phyloP scores from a whole-genome alignment of 1,140 invertebrate genomes.

The Catajapyx aquilonaris region DNA sequence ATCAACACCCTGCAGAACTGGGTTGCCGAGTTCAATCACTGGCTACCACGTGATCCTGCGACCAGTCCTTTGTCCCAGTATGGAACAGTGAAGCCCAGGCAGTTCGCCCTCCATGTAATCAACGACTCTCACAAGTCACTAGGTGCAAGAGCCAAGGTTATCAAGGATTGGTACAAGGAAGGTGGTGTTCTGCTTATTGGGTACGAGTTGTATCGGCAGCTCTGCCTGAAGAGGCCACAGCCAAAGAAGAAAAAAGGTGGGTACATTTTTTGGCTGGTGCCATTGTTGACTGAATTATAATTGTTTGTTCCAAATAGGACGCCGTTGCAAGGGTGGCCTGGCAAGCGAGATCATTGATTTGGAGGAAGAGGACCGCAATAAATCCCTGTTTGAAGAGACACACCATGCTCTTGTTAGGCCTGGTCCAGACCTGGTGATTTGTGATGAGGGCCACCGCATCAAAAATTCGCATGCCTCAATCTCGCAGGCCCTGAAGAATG shows the following conservation, averaged over 20 bases:
- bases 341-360: conserved; percentile 29
- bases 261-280: too few relatives aligned
- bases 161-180: conserved; percentile 52
- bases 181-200: conserved; percentile 93
- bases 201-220: conserved; percentile 84
- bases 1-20: conserved; percentile 99
- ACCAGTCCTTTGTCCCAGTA: conserved; percentile 9
- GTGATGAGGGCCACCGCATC: conserved; percentile 90
- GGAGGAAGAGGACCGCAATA: conserved; percentile 52
- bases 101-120: conserved; percentile 71
- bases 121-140: conserved; percentile 90
- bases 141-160: conserved; percentile 46
- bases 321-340: conserved; percentile 6
- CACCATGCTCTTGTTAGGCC: conserved; percentile 69
- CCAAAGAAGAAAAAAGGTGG: conserved; percentile 29
- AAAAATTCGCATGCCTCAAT: conserved; percentile 89
- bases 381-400: conserved; percentile 53
- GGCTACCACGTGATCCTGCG: conserved; percentile 45
- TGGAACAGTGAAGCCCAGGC: conserved; percentile 31
- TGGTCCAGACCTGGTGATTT: conserved; percentile 84
- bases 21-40: conserved; percentile 93
- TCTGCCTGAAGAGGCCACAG: conserved; percentile 41
- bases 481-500: conserved; percentile 75
- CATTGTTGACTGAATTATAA: too few relatives aligned
- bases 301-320: conserved; percentile 5